Percentiles rank a stretch among this genome's conserved stretches.
Evolutionary conservation across 2,888 invertebrate species (phyloP).

Genomic region (Yponomeuta evonymella): DNA sequence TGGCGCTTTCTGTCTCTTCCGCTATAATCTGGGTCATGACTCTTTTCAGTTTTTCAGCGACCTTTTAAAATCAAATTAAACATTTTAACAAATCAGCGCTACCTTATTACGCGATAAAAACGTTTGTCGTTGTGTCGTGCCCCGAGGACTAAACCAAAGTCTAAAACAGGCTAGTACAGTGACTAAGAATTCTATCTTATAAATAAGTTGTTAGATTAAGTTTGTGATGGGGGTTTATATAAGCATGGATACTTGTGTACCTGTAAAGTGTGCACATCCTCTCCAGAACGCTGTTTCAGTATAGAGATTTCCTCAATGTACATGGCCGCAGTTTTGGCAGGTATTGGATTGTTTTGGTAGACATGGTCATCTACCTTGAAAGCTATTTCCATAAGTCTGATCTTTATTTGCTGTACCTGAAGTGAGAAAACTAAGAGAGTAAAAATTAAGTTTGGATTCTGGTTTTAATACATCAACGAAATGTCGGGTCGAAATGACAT

Average conservation of each 20-base stretch:
- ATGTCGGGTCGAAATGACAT: too few species aligned
- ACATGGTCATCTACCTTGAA: slow-evolving; percentile 46
- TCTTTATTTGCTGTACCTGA: slow-evolving; percentile 35
- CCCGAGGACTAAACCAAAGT: too few species aligned
- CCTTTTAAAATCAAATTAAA: slow-evolving; percentile 32
- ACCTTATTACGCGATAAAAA: too few species aligned
- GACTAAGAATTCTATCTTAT: too few species aligned
- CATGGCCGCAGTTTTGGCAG: slow-evolving; percentile 18
- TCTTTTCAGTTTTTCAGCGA: slow-evolving; percentile 47
- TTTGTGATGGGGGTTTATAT: too few species aligned
- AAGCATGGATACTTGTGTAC: neutral
- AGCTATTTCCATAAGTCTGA: slow-evolving; percentile 46
- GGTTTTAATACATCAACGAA: too few species aligned
- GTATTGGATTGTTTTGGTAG: slow-evolving; percentile 41
- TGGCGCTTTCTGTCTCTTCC: slow-evolving; percentile 27
- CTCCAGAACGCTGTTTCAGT: neutral
- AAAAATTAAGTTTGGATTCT: neutral
- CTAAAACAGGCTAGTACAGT: too few species aligned
- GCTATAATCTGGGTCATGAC: slow-evolving; percentile 25
- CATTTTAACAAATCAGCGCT: too few species aligned
- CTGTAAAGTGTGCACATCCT: slow-evolving; percentile 14
- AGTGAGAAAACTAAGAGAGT: slow-evolving; percentile 21
- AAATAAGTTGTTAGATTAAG: too few species aligned
- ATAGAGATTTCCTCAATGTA: slow-evolving; percentile 4
- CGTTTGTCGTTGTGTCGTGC: too few species aligned